A percentile compares a stretch with the other conserved stretches of the same genome.
Evolutionary conservation across 2,797 vertebrate genomes (phyloP).

Genomic region (Podarcis siculus): DNA sequence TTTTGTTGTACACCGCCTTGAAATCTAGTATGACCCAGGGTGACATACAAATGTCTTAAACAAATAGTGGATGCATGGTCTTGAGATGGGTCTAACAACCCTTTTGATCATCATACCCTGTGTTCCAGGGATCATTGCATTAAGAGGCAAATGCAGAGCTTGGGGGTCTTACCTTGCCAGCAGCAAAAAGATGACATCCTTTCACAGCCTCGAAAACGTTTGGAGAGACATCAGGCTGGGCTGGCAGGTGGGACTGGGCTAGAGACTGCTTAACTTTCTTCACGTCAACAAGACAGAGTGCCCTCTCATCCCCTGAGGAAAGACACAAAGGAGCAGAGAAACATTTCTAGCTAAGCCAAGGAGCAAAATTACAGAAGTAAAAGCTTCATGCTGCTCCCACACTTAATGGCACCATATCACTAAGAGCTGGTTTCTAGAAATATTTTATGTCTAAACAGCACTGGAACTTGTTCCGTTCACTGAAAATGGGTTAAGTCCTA

Average conservation of each 20-base stretch:
- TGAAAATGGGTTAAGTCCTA: slow-evolving; percentile 19
- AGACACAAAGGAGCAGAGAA: background rate
- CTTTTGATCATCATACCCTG: background rate
- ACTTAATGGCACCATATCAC: no score
- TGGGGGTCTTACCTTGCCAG: slow-evolving; percentile 86
- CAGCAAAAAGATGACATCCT: slow-evolving; percentile 96
- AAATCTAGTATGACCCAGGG: background rate
- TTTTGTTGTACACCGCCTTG: background rate
- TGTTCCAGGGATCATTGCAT: background rate
- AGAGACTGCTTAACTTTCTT: slow-evolving; percentile 97
- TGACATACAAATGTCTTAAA: background rate
- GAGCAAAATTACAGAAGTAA: background rate
- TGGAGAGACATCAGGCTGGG: slow-evolving; percentile 90
- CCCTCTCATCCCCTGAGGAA: slow-evolving; percentile 90
- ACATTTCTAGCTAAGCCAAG: background rate
- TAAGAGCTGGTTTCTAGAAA: background rate
- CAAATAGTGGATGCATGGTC: background rate
- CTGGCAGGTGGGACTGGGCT: slow-evolving; percentile 94
- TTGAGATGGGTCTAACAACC: background rate
- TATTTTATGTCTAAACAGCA: slow-evolving; percentile 19
- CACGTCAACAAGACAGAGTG: slow-evolving; percentile 93
- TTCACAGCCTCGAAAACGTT: slow-evolving; percentile 96
- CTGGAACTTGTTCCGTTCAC: slow-evolving; percentile 40
- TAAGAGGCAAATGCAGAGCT: background rate
- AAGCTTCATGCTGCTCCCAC: background rate